These are phyloP conservation scores for Triops longicaudatus DNA, from an alignment of 1,140 invertebrate species.

Conservation along the genomic window DNA sequence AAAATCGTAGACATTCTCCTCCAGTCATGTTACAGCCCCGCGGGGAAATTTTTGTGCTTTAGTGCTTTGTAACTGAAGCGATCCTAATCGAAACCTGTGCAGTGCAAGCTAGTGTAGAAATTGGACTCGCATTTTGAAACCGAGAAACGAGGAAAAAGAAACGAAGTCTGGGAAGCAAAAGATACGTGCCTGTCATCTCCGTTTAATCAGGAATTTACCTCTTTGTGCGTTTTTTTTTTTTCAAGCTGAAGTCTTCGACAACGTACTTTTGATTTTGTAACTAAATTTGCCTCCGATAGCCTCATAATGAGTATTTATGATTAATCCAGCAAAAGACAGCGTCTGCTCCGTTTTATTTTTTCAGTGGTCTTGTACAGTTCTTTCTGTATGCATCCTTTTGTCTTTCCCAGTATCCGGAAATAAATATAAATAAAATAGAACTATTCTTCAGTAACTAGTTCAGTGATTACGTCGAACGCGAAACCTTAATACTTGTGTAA, in stretches of 20 bases:
- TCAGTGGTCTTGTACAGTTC: neutral
- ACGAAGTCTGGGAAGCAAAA: neutral
- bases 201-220: slow-evolving; percentile 12
- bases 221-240: neutral
- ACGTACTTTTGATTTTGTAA: neutral
- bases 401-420: neutral
- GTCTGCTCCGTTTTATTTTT: neutral
- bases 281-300: neutral
- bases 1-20: neutral
- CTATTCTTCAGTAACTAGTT: too few relatives aligned
- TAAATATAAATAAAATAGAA: neutral
- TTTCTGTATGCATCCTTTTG: slow-evolving; percentile 4
- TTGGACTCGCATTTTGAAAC: neutral
- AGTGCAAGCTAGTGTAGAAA: slow-evolving; percentile 2
- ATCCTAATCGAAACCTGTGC: slow-evolving; percentile 7
- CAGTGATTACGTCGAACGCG: too few relatives aligned
- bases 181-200: neutral
- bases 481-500: too few relatives aligned
- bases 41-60: slow-evolving; percentile 5
- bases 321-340: neutral
- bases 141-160: neutral
- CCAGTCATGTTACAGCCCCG: neutral
- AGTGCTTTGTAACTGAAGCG: neutral
- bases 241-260: neutral
- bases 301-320: neutral